Base-by-base conservation (phyloP, 2,113 vertebrate species). In the Oophaga pumilio region DNA sequence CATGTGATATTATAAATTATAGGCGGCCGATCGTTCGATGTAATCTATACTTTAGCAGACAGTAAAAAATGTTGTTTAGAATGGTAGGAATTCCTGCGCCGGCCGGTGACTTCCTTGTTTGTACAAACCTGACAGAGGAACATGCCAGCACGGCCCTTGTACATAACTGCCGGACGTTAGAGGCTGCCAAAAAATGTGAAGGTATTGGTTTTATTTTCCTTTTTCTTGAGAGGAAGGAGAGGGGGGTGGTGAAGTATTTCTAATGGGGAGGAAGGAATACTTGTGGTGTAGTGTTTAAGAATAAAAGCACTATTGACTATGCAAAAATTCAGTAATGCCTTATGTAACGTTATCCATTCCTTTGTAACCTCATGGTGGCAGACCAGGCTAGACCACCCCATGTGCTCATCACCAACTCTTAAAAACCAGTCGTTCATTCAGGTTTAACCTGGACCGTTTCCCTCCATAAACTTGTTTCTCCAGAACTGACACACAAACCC, bases 101-200 rank as follows among this genome's bases (percentile, higher is more conserved):
- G 69, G 69, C n/a, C 86, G 49, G 86, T 64, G 86, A 66, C 80
- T 88, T 88, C 86, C 79, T 74, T 88, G 86, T 88, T 83, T 83
- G 56, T 66, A 76, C 15, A 88, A 82, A 82, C 57, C 80, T 83
- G 69, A 88, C 79, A 82, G 78, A 33, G 76, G 76, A 81, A 56
- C 20, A 60, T 76, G 79, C 86, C 86, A 87, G 24, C 56, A n/a
- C 69, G 43, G 66, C 57, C 79, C n/a, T 52, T 64, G 79, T 88
- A 73, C 86, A 83, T 76, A 83, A 82, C 69, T 83, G 79, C 80
- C 69, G 79, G 69, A 88, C 28, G 28, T 50, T 24, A 18, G 8
- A 62, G 53, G 7, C 79, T 26, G 86, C 86, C 86, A 88, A 82
- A 60, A 43, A 76, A 66, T 88, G 68, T 83, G 22, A 83, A 82